A percentile compares a stretch with the other conserved stretches of the same genome.
Conservation (phyloP, 30 jellyfish, hydroid and myxozoan species). For the Pseudorhiza aurosa region DNA sequence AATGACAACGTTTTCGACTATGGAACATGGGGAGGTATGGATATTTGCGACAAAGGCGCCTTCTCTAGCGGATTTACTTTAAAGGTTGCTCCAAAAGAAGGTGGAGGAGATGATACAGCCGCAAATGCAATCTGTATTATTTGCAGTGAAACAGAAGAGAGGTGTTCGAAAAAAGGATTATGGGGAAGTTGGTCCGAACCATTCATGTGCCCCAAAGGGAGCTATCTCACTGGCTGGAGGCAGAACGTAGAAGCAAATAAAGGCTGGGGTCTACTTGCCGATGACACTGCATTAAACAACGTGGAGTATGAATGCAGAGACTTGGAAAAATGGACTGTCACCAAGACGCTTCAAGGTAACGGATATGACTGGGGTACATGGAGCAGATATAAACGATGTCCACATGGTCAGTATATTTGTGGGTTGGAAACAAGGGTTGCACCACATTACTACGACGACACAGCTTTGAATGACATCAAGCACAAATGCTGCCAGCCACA, state of each 20-base stretch:
- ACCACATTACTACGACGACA: not conserved
- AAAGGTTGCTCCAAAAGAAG: not conserved
- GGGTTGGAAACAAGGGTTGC: not conserved
- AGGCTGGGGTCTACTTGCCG: slow-evolving; percentile 16
- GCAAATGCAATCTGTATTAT: slow-evolving; percentile 26
- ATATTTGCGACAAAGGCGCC: slow-evolving; percentile 31
- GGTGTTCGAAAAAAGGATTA: slow-evolving; percentile 16
- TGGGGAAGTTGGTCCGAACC: slow-evolving; percentile 42
- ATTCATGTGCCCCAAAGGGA: slow-evolving; percentile 17
- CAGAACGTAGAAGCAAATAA: slow-evolving; percentile 38
- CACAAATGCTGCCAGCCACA: slow-evolving; percentile 1
- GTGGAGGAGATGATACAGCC: slow-evolving; percentile 38
- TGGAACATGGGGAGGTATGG: slow-evolving; percentile 55
- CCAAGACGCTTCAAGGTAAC: not conserved
- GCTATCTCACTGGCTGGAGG: slow-evolving; percentile 35
- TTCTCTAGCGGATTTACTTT: slow-evolving; percentile 17
- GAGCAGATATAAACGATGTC: slow-evolving; percentile 4
- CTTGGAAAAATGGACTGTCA: not conserved
- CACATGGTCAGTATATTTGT: not conserved
- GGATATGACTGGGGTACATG: slow-evolving; percentile 8
- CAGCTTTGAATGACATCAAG: not conserved
- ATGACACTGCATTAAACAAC: slow-evolving; percentile 36
- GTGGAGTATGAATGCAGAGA: slow-evolving; percentile 55
- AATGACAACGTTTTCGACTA: not conserved
- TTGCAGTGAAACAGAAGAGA: not conserved